Evolutionary conservation across 2,888 invertebrate species (phyloP).

Genomic region (Metallyticus violacea): DNA sequence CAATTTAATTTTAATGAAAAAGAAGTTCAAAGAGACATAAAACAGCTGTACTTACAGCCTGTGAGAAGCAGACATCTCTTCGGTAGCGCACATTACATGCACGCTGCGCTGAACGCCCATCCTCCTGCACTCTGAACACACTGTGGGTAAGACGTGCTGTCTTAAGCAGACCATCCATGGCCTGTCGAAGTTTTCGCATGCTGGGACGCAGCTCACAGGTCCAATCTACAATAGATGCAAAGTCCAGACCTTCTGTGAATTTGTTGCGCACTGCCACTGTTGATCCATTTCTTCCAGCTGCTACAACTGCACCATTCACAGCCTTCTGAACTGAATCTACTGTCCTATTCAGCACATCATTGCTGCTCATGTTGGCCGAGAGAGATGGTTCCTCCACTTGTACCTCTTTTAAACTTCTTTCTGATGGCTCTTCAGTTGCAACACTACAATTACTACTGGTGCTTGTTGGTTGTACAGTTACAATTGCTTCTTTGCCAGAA

Average conservation of each 20-base stretch:
- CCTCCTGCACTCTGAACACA: conserved; percentile 76
- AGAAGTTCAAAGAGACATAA: background rate
- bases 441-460: conserved; percentile 2
- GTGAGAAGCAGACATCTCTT: conserved; percentile 87
- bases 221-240: conserved; percentile 70
- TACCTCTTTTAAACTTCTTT: background rate
- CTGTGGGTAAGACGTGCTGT: conserved; percentile 78
- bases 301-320: conserved; percentile 53
- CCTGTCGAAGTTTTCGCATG: conserved; percentile 74
- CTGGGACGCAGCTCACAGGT: conserved; percentile 73
- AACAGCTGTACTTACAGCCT: conserved; percentile 67
- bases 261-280: conserved; percentile 55
- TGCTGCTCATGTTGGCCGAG: conserved; percentile 26
- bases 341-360: conserved; percentile 31
- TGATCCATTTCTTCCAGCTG: conserved; percentile 47
- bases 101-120: conserved; percentile 69
- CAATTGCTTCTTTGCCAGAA: conserved; percentile 13
- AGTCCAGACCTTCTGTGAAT: conserved; percentile 67
- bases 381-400: background rate
- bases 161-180: conserved; percentile 73
- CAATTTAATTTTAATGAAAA: too few species aligned
- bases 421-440: background rate
- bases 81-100: conserved; percentile 74
- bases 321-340: conserved; percentile 42
- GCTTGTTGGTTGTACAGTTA: conserved; percentile 30